phyloP scores from a whole-genome alignment of 1,140 invertebrate species.

The Heliconius eleuchia region DNA sequence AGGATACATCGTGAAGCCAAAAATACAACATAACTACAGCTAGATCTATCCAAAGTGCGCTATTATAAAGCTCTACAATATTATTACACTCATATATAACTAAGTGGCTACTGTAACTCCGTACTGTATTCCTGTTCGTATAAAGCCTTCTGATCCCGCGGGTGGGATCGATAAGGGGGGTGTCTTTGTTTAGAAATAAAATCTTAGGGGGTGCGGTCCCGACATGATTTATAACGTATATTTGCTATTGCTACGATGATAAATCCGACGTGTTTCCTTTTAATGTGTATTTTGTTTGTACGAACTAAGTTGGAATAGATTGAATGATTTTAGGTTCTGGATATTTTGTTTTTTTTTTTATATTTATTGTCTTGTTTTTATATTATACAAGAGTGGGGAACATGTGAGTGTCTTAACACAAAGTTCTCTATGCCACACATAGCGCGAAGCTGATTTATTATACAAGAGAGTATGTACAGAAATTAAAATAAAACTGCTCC shows the following conservation, averaged over 20 bases:
- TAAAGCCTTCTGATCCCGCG: conserved; percentile 30
- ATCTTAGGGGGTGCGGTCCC: conserved; percentile 51
- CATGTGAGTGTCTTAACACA: no score
- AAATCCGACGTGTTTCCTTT: background rate
- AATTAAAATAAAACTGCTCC: background rate
- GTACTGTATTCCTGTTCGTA: background rate
- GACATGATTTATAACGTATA: conserved; percentile 22
- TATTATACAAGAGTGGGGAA: no score
- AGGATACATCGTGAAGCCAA: no score
- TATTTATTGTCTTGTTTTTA: background rate
- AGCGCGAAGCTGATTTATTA: no score
- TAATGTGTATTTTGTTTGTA: conserved; percentile 1
- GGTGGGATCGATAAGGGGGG: conserved; percentile 43
- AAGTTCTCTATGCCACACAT: no score
- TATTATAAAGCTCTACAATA: background rate
- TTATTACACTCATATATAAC: background rate
- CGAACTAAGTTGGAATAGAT: background rate
- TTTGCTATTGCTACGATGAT: conserved; percentile 21
- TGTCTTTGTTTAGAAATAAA: conserved; percentile 56
- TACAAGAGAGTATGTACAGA: no score
- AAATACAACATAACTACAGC: no score
- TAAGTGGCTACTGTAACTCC: conserved; percentile 20
- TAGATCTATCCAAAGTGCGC: background rate
- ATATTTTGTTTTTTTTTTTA: background rate
- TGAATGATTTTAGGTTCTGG: background rate